Conservation (phyloP, 2,113 vertebrate species). For the Lethenteron reissneri region DNA sequence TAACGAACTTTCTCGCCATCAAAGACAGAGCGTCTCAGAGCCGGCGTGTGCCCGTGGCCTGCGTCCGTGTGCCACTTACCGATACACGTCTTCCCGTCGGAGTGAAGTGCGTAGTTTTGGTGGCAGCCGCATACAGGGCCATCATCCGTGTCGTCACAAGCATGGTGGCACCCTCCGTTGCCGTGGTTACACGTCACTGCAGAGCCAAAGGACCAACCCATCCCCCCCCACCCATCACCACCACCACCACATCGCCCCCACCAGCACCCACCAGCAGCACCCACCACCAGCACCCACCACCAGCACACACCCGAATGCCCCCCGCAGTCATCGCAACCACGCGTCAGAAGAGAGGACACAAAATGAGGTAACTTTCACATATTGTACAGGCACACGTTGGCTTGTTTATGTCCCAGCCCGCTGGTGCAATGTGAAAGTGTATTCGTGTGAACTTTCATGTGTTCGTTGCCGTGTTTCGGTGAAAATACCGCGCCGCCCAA, state of each 20-base stretch:
- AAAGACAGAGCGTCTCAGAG: not conserved
- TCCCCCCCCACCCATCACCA: too few relatives aligned
- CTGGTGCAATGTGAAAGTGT: not conserved
- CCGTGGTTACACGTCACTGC: conserved; percentile 98
- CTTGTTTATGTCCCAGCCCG: not conserved
- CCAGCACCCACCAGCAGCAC: too few relatives aligned
- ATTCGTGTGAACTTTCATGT: not conserved
- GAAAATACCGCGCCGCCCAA: not conserved
- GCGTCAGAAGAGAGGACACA: not conserved
- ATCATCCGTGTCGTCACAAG: conserved; percentile 71
- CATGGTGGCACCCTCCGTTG: conserved; percentile 91
- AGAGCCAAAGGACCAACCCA: not conserved
- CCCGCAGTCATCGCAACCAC: not conserved
- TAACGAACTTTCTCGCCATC: too few relatives aligned
- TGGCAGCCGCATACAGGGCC: conserved; percentile 82
- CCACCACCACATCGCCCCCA: too few relatives aligned
- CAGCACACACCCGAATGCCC: not conserved
- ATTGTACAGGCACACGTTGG: too few relatives aligned
- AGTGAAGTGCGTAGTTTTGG: conserved; percentile 84
- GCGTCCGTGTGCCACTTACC: conserved; percentile 38
- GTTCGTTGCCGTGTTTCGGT: not conserved
- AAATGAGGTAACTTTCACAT: too few relatives aligned
- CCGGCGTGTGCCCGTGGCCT: not conserved
- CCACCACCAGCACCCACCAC: too few relatives aligned
- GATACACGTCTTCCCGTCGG: conserved; percentile 80